Evolutionary conservation across 2,797 vertebrate genomes (phyloP).

Genomic region (Staurois parvus): DNA sequence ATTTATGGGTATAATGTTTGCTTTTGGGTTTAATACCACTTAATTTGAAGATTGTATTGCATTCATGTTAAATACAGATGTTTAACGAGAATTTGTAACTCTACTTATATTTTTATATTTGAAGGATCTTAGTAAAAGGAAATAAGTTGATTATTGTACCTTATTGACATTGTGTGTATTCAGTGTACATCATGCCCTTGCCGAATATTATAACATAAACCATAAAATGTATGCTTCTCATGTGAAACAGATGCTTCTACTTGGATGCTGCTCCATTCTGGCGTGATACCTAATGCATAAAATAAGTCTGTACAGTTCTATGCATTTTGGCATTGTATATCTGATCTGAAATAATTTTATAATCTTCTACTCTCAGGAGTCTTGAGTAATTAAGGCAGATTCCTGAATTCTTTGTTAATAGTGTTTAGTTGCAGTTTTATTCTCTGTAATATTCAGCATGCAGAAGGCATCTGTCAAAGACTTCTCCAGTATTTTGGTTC

Average conservation of each 20-base stretch:
- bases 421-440: not conserved
- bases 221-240: slow-evolving; percentile 32
- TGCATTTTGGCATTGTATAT: slow-evolving; percentile 26
- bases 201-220: slow-evolving; percentile 6
- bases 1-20: too few species aligned
- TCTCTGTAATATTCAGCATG: not conserved
- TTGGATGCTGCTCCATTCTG: slow-evolving; percentile 41
- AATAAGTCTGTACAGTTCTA: slow-evolving; percentile 31
- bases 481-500: not conserved
- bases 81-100: not conserved
- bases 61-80: not conserved
- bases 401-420: not conserved
- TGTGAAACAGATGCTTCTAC: slow-evolving; percentile 53
- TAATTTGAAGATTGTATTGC: too few species aligned
- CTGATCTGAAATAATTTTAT: slow-evolving; percentile 35
- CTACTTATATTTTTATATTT: not conserved
- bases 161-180: not conserved
- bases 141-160: not conserved
- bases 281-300: slow-evolving; percentile 28
- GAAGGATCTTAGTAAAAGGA: not conserved
- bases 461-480: not conserved
- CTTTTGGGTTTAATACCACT: too few species aligned
- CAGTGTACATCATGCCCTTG: slow-evolving; percentile 15
- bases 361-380: slow-evolving; percentile 5
- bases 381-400: not conserved